A percentile compares a stretch with the other conserved stretches of the same genome.
Evolutionary conservation across 1,140 invertebrate species (phyloP).

Genomic region (Ptiloglossa arizonensis): DNA sequence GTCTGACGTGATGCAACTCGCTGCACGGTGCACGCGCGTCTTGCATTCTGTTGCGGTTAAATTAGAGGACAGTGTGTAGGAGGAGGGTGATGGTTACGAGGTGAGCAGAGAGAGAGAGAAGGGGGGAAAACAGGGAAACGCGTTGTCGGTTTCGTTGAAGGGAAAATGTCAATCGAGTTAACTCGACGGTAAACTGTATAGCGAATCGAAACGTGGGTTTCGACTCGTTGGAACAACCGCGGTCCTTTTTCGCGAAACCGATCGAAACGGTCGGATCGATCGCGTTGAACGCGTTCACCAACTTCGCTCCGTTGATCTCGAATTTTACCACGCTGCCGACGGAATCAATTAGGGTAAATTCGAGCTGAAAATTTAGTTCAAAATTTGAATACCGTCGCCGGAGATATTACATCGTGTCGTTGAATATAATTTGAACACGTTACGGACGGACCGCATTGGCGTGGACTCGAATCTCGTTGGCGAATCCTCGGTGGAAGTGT

Average conservation of each 20-base stretch:
- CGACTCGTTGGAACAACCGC: not conserved
- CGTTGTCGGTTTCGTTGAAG: not conserved
- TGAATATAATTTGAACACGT: too few relatives aligned
- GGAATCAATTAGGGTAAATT: too few relatives aligned
- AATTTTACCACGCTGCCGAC: too few relatives aligned
- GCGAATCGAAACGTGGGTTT: too few relatives aligned
- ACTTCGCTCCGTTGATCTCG: too few relatives aligned
- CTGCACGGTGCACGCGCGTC: not conserved
- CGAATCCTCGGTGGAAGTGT: too few relatives aligned
- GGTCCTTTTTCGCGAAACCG: not conserved
- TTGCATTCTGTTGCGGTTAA: conserved; percentile 14
- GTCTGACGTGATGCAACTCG: not conserved
- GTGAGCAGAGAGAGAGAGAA: not conserved
- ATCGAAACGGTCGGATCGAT: not conserved
- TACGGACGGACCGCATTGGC: too few relatives aligned
- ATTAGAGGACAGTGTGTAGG: not conserved
- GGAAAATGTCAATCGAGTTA: conserved; percentile 7
- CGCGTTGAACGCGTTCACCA: not conserved
- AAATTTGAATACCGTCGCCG: too few relatives aligned
- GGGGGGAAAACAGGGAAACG: not conserved
- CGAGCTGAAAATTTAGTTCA: too few relatives aligned
- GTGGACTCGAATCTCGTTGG: too few relatives aligned
- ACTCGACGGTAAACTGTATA: not conserved
- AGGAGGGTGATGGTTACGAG: too few relatives aligned
- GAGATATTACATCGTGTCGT: too few relatives aligned